Conservation (phyloP, 2,113 vertebrate genomes). For the Nyctereutes procyonoides region DNA sequence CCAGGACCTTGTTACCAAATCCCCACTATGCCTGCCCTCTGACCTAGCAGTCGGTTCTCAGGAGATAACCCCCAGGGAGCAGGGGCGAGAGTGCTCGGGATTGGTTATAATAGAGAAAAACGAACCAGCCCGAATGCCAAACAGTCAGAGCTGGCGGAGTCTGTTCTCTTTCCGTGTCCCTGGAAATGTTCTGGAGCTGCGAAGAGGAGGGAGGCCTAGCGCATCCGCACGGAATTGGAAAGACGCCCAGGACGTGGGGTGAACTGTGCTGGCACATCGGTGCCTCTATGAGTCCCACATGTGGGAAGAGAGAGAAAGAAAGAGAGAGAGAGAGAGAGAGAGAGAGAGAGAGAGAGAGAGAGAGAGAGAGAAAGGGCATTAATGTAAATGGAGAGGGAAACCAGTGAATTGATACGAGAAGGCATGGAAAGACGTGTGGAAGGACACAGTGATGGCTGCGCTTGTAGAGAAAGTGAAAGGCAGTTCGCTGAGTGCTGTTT, state of each 20-base stretch:
- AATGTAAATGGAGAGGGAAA: not conserved
- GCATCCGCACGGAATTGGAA: not conserved
- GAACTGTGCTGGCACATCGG: no score
- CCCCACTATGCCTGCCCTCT: not conserved
- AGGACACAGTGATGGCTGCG: not conserved
- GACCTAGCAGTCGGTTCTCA: no score
- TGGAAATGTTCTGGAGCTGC: not conserved
- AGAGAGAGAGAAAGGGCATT: not conserved
- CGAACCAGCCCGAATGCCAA: not conserved
- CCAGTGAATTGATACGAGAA: not conserved
- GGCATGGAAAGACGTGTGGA: not conserved
- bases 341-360: not conserved
- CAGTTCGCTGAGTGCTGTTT: fast-evolving
- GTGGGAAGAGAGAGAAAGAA: no score
- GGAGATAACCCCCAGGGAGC: not conserved
- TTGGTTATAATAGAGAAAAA: not conserved
- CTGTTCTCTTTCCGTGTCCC: not conserved
- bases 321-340: not conserved
- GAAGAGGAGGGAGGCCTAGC: not conserved
- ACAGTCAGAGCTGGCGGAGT: not conserved
- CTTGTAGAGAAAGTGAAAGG: not conserved
- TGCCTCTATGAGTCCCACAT: not conserved
- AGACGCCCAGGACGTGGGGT: not conserved
- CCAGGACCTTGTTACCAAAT: not conserved
- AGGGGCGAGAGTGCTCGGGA: not conserved